Evolutionary conservation across 2,888 invertebrate species (phyloP).

Genomic region (Morinoia aosen): DNA sequence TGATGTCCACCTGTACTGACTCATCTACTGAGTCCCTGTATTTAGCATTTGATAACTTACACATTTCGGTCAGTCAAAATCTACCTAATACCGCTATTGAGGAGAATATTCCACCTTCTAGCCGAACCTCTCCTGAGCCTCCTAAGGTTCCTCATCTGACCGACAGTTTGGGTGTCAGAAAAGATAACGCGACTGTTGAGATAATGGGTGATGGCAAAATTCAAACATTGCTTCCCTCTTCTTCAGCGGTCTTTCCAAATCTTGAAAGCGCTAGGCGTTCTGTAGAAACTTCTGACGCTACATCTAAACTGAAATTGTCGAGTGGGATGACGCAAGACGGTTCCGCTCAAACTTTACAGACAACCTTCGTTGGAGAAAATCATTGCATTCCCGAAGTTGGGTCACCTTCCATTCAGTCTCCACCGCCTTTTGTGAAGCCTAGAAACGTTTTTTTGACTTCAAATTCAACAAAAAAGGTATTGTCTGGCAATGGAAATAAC

Average conservation of each 20-base stretch:
- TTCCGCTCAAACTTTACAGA: no score
- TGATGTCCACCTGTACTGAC: neutral
- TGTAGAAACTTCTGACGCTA: neutral
- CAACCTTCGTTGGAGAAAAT: neutral
- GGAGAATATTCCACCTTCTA: neutral
- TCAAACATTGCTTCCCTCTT: neutral
- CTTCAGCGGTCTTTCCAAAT: neutral
- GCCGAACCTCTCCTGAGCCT: neutral
- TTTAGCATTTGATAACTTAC: neutral
- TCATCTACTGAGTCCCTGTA: neutral
- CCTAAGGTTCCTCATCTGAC: neutral
- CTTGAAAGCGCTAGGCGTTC: neutral
- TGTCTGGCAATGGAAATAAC: neutral
- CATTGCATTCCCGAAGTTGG: neutral
- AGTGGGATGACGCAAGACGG: no score
- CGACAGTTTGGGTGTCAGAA: neutral
- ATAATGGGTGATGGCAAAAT: neutral
- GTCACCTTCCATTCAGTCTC: neutral
- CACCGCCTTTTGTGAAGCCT: neutral
- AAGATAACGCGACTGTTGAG: neutral
- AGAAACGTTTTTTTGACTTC: neutral
- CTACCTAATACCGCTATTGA: neutral
- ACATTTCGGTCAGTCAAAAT: neutral
- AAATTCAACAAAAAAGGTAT: neutral
- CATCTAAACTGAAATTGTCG: neutral